Conservation (phyloP, 2,888 invertebrate species). For the Acronicta psi region DNA sequence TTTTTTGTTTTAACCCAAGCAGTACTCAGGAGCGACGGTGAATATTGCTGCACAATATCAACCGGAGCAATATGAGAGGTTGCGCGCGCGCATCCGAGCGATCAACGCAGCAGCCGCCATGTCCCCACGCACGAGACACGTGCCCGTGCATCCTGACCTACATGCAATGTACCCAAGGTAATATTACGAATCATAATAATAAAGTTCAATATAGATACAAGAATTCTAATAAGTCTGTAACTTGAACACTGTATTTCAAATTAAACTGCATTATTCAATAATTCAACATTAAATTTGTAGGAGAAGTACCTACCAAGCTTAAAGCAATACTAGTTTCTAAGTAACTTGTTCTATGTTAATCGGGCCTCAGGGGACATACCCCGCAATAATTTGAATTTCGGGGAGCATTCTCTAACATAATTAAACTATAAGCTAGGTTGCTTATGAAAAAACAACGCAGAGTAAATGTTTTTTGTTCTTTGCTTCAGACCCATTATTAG, state of each 20-base stretch:
- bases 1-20: conserved; percentile 48
- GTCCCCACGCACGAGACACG: conserved; percentile 77
- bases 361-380: conserved; percentile 30
- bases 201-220: too few species aligned
- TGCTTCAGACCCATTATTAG: too few species aligned
- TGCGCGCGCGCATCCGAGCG: conserved; percentile 85
- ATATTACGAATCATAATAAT: conserved; percentile 1
- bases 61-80: conserved; percentile 84
- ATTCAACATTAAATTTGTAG: conserved; percentile 8
- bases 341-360: conserved; percentile 57
- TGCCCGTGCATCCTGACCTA: conserved; percentile 80
- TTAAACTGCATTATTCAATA: neutral
- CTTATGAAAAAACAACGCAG: neutral
- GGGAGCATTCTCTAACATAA: conserved; percentile 17
- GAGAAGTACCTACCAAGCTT: conserved; percentile 15
- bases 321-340: conserved; percentile 29
- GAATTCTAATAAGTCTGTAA: too few species aligned
- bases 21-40: conserved; percentile 84
- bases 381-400: conserved; percentile 27
- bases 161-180: conserved; percentile 83
- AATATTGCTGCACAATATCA: conserved; percentile 87
- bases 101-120: conserved; percentile 82
- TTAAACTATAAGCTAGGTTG: conserved; percentile 17
- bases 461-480: too few species aligned
- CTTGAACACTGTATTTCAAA: neutral